phyloP scores from a whole-genome alignment of 2,888 invertebrate genomes.

The Apoderus coryli region DNA sequence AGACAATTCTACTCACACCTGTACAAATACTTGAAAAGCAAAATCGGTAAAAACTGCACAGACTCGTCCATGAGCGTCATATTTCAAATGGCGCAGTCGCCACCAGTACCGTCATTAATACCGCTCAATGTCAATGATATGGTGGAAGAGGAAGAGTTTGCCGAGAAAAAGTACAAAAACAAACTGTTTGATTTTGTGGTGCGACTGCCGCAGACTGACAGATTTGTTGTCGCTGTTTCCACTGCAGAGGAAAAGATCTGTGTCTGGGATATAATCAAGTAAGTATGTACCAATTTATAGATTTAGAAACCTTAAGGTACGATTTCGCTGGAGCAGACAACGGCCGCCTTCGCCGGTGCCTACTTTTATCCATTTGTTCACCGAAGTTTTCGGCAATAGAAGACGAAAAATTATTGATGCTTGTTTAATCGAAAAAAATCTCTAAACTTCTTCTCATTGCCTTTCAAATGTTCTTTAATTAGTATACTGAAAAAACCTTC shows the following conservation, averaged over 20 bases:
- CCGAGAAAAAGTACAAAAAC: constrained; percentile 19
- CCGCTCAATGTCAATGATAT: constrained; percentile 34
- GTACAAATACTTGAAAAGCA: constrained; percentile 35
- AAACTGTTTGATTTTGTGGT: constrained; percentile 46
- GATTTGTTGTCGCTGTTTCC: constrained; percentile 61
- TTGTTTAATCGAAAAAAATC: no score
- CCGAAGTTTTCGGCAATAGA: no score
- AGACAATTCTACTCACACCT: constrained; percentile 67
- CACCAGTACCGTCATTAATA: constrained; percentile 46
- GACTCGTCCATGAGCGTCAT: constrained; percentile 28
- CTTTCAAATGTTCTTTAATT: no score
- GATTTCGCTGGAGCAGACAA: no score
- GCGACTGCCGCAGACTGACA: constrained; percentile 47
- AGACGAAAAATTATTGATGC: no score
- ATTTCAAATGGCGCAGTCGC: constrained; percentile 36
- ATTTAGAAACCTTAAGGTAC: no score
- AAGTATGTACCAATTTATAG: no score
- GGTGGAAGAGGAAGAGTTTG: constrained; percentile 11
- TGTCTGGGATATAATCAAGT: constrained; percentile 63
- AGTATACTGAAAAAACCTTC: no score
- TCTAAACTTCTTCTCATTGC: no score
- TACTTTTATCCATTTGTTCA: no score
- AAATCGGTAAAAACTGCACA: constrained; percentile 25
- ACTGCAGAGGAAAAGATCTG: constrained; percentile 62
- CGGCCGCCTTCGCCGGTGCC: no score